These are phyloP conservation scores for Phaenicophaeus curvirostris DNA, from an alignment of 2,797 vertebrate species.

Conservation along the genomic window DNA sequence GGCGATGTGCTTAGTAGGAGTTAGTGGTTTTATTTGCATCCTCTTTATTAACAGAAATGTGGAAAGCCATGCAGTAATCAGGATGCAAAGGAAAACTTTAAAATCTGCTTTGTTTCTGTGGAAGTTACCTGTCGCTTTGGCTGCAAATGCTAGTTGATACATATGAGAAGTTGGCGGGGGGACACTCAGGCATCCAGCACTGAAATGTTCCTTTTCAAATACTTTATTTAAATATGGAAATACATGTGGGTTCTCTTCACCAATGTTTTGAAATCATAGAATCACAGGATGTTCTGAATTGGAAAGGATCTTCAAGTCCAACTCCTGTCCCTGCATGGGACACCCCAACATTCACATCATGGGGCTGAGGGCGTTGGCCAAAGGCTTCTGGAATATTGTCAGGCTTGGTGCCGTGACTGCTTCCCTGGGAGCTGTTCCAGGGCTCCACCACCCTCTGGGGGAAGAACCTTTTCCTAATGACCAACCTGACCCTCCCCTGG, in stretches of 20 bases:
- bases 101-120: background rate
- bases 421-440: too few species aligned
- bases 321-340: too few species aligned
- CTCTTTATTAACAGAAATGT: background rate
- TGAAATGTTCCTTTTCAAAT: background rate
- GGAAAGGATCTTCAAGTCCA: too few species aligned
- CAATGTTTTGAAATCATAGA: background rate
- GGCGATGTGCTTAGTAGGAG: background rate
- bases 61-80: background rate
- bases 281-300: too few species aligned
- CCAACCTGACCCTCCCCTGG: too few species aligned
- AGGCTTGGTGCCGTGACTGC: too few species aligned
- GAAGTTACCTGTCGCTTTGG: background rate
- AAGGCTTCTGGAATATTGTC: too few species aligned
- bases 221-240: background rate
- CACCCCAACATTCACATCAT: too few species aligned
- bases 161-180: background rate
- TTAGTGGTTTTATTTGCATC: background rate
- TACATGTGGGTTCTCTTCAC: background rate
- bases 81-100: background rate
- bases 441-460: too few species aligned
- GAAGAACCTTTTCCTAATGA: too few species aligned
- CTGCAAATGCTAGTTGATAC: background rate
- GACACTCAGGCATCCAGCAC: background rate
- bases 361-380: too few species aligned